These are phyloP conservation scores for Polydrusus tereticollis DNA, from an alignment of 2,888 invertebrate genomes.

Conservation along the genomic window DNA sequence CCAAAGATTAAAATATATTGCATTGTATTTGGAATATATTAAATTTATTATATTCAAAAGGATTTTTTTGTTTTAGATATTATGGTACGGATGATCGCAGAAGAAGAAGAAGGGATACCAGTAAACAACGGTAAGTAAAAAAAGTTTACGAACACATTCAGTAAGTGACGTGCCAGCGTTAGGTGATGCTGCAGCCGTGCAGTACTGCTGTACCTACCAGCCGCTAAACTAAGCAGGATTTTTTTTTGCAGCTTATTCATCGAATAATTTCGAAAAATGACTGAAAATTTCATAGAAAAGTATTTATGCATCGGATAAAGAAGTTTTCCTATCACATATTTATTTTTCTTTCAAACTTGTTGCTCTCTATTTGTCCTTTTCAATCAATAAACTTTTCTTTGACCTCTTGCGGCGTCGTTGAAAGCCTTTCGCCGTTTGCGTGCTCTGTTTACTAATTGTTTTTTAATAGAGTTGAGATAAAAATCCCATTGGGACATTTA, in stretches of 20 bases:
- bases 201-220: too few relatives aligned
- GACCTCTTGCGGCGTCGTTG: conserved; percentile 27
- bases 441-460: conserved; percentile 27
- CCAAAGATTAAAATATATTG: too few relatives aligned
- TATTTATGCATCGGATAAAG: too few relatives aligned
- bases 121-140: conserved; percentile 59
- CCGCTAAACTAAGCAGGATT: too few relatives aligned
- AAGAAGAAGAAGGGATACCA: conserved; percentile 60
- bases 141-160: too few relatives aligned
- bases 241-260: too few relatives aligned
- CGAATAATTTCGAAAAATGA: too few relatives aligned
- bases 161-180: background rate
- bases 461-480: conserved; percentile 22
- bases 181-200: too few relatives aligned
- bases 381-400: conserved; percentile 7
- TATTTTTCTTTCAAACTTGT: conserved; percentile 20
- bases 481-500: background rate
- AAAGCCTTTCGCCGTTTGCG: conserved; percentile 29
- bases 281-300: too few relatives aligned
- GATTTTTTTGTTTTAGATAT: conserved; percentile 49
- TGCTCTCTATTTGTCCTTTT: conserved; percentile 18
- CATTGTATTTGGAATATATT: background rate
- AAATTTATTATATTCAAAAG: background rate
- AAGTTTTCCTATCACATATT: too few relatives aligned
- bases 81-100: conserved; percentile 59